Evolutionary conservation across 2,113 vertebrate species (phyloP).

Genomic region (Uria aalge): DNA sequence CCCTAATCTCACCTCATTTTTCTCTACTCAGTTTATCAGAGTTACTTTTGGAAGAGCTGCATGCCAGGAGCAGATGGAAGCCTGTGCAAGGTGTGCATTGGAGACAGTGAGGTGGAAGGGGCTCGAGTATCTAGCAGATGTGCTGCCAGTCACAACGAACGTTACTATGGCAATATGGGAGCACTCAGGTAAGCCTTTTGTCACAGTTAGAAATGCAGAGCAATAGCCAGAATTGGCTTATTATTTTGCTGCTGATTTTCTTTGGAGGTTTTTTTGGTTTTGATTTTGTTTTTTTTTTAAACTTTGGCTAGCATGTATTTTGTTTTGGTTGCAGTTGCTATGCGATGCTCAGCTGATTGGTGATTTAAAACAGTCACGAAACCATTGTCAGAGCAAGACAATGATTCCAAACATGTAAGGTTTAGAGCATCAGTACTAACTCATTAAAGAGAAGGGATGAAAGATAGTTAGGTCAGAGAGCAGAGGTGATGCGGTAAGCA

Average conservation of each 20-base stretch:
- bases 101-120: constrained; percentile 77
- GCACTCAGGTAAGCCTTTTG: constrained; percentile 77
- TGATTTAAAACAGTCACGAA: neutral
- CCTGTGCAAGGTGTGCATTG: constrained; percentile 89
- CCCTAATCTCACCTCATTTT: neutral
- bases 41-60: constrained; percentile 90
- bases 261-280: neutral
- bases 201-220: neutral
- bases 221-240: neutral
- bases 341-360: neutral
- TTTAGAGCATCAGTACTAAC: neutral
- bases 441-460: neutral
- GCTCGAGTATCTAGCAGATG: constrained; percentile 77
- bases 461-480: neutral
- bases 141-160: constrained; percentile 85
- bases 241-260: neutral
- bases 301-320: neutral
- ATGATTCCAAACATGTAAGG: neutral
- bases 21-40: constrained; percentile 73
- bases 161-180: constrained; percentile 89
- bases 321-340: neutral
- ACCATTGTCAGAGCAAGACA: neutral
- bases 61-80: constrained; percentile 83
- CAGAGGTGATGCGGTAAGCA: neutral
- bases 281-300: neutral